Evolutionary conservation across 2,797 vertebrate genomes (phyloP).

Genomic region (Erithacus rubecula): DNA sequence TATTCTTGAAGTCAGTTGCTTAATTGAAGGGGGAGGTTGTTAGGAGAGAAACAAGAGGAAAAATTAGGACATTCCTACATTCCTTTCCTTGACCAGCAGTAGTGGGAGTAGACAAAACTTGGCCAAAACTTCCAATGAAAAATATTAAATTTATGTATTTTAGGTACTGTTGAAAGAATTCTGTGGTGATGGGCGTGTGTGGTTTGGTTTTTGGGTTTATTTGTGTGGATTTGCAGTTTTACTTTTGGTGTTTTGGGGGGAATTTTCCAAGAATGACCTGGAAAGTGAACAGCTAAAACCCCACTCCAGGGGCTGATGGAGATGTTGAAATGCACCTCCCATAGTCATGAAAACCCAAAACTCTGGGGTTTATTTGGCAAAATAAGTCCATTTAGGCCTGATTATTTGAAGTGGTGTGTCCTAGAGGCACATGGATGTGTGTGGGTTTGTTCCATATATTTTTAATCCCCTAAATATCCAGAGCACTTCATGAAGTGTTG

Average conservation of each 20-base stretch:
- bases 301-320: not conserved
- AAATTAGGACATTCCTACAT: accelerated
- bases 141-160: not conserved
- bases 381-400: not conserved
- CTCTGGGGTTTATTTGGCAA: not conserved
- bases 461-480: not conserved
- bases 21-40: not conserved
- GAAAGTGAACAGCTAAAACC: not conserved
- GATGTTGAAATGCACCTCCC: not conserved
- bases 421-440: not conserved
- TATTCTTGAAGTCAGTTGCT: not conserved
- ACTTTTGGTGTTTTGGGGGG: accelerated
- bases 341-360: not conserved
- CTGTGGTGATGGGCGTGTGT: accelerated
- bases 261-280: not conserved
- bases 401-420: not conserved
- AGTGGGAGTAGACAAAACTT: not conserved
- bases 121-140: not conserved
- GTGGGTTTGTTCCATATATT: accelerated
- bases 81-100: not conserved
- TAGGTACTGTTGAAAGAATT: not conserved
- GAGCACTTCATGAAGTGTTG: accelerated
- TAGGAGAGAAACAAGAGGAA: not conserved
- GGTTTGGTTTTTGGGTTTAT: not conserved
- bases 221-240: not conserved